Base-by-base conservation (phyloP, 1,140 invertebrate genomes). In the Pseudachorutes palmiensis region DNA sequence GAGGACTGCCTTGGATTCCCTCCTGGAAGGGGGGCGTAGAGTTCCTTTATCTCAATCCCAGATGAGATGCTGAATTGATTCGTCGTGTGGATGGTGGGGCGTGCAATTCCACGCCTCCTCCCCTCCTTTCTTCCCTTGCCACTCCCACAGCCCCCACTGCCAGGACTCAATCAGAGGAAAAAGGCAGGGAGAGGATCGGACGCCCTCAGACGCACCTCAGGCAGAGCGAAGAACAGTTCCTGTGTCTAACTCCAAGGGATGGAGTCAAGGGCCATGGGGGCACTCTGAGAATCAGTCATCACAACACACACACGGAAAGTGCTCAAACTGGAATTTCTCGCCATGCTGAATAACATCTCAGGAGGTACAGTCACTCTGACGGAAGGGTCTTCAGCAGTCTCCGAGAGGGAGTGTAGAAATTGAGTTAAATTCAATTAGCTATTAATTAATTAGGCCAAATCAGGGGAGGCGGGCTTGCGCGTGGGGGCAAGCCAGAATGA, bases 281-380 rank as follows among this genome's bases (percentile, higher is more conserved):
- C 5, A 57, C 19, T 62, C 60, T 36, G 16, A 41, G 26, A 62
- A 62, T 41, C 19, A 19, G 36, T n/a, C n/a, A n/a, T n/a, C n/a
- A n/a, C n/a, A n/a, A n/a, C n/a, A n/a, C n/a, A n/a, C n/a, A n/a
- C n/a, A 55, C 12, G 51, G 12, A 22, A 26, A 24, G 51, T 55
- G 5, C 49, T 65, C 69, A 73, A 70, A 51, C 72, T 73, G 72
- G 72, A 73, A 70, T 66, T 73, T 32, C 67, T 73, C 59, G 64
- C 70, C n/a, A 74, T 74, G 72, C 45, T 74, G 59, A 74, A 74
- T 51, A 74, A 71, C 57, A 71, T 74, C 41, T 69, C 69, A 71
- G 68, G 65, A 62, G 70, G 70, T 71, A 65, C 64, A 26, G 2
- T 26, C n/a, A n/a, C n/a, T n/a, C n/a, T n/a, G n/a, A n/a, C n/a